Conservation (phyloP, 2,888 invertebrate species). For the Aphodius granarius region DNA sequence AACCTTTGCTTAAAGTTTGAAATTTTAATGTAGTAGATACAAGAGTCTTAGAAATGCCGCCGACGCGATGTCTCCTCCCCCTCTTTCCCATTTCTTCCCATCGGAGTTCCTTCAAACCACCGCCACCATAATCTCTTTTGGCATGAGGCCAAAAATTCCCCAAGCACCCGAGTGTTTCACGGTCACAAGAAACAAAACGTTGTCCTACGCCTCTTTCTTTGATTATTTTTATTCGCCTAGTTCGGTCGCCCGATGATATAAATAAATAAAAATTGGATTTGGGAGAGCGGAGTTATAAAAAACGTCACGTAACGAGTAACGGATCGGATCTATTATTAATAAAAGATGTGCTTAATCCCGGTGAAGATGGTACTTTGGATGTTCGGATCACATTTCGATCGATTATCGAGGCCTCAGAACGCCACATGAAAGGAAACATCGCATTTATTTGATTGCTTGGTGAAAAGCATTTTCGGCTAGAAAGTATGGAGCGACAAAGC, state of each 20-base stretch:
- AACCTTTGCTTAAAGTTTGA: too few species aligned
- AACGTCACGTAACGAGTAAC: not conserved
- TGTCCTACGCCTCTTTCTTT: not conserved
- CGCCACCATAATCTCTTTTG: not conserved
- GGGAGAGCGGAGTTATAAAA: not conserved
- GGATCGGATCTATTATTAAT: not conserved
- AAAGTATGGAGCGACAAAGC: too few species aligned
- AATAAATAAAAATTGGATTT: not conserved
- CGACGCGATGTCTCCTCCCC: not conserved
- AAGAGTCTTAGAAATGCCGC: not conserved
- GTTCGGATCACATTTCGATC: not conserved
- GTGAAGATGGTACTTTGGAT: not conserved
- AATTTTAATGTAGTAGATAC: not conserved
- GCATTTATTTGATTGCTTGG: not conserved
- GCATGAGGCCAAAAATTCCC: not conserved
- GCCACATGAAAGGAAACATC: not conserved
- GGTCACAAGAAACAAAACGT: not conserved
- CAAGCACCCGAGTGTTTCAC: not conserved
- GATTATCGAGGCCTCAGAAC: not conserved
- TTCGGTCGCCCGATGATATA: not conserved
- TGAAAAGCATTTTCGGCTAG: not conserved
- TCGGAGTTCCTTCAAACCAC: not conserved
- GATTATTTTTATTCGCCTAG: not conserved
- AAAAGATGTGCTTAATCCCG: not conserved
- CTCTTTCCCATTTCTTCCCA: not conserved